Evolutionary conservation across 2,113 vertebrate species (phyloP).

Genomic region (Malurus elegans): DNA sequence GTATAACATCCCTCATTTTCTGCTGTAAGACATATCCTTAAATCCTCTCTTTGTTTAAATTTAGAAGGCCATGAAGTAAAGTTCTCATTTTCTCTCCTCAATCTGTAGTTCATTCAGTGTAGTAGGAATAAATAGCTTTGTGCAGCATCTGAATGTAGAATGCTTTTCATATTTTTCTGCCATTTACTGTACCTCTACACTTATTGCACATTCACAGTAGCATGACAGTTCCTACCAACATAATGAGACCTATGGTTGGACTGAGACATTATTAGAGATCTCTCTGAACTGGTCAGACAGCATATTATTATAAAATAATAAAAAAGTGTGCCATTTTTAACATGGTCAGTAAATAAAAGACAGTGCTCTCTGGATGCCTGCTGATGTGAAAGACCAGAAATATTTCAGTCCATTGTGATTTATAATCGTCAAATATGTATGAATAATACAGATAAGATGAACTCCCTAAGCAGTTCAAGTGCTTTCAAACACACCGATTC

Average conservation of each 20-base stretch:
- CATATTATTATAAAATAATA: conserved; percentile 67
- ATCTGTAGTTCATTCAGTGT: conserved; percentile 62
- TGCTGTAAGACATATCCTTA: conserved; percentile 12
- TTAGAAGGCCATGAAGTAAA: conserved; percentile 56
- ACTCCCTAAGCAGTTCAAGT: conserved; percentile 36
- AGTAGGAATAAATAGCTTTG: conserved; percentile 67
- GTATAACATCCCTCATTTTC: conserved; percentile 37
- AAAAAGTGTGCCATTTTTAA: conserved; percentile 45
- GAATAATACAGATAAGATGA: conserved; percentile 51
- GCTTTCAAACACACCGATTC: conserved; percentile 21
- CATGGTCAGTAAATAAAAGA: conserved; percentile 72
- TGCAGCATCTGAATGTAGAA: conserved; percentile 66
- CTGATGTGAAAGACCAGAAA: conserved; percentile 60
- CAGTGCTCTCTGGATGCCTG: conserved; percentile 44
- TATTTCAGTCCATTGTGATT: conserved; percentile 61
- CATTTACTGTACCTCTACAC: conserved; percentile 68
- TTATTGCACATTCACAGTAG: conserved; percentile 70
- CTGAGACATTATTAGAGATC: conserved; percentile 67
- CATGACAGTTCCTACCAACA: conserved; percentile 68
- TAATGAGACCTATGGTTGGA: conserved; percentile 67
- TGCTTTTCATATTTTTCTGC: conserved; percentile 65
- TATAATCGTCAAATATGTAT: conserved; percentile 54
- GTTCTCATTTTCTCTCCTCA: conserved; percentile 39
- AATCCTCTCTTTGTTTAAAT: conserved; percentile 60
- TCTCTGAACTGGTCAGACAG: conserved; percentile 68